Percentiles rank a stretch among this genome's conserved stretches.
Evolutionary conservation across 2,797 vertebrate genomes (phyloP).

Genomic region (Erethizon dorsatum): DNA sequence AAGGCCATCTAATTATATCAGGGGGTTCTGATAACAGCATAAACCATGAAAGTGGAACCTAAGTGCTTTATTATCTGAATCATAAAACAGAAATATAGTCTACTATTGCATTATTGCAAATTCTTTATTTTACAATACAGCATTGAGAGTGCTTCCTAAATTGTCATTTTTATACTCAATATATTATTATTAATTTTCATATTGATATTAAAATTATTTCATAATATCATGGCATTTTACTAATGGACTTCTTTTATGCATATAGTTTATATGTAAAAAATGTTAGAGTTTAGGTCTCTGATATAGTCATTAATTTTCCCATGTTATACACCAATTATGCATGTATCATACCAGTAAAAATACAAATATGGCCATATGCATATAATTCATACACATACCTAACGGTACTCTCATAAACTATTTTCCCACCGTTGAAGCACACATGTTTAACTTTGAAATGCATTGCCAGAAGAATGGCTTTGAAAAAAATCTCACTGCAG

Average conservation of each 20-base stretch:
- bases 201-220: conserved; percentile 76
- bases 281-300: conserved; percentile 10
- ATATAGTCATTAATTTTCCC: conserved; percentile 55
- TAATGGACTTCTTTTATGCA: conserved; percentile 48
- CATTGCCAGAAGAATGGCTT: conserved; percentile 80
- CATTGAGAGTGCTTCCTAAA: conserved; percentile 69
- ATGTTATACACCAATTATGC: conserved; percentile 57
- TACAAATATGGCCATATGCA: neutral
- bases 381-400: conserved; percentile 48
- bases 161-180: conserved; percentile 75
- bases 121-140: conserved; percentile 79
- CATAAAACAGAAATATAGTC: conserved; percentile 81
- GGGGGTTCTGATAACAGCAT: conserved; percentile 83
- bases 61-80: conserved; percentile 79
- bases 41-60: conserved; percentile 79
- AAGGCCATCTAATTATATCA: conserved; percentile 81
- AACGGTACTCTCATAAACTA: conserved; percentile 66
- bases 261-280: conserved; percentile 59
- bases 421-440: conserved; percentile 66
- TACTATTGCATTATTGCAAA: conserved; percentile 75
- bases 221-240: conserved; percentile 61
- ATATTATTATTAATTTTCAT: conserved; percentile 73
- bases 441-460: conserved; percentile 76
- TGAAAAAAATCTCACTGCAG: conserved; percentile 74
- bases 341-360: conserved; percentile 53